phyloP scores from a whole-genome alignment of 2,888 invertebrate species.

The Noctuana brunneofusca region DNA sequence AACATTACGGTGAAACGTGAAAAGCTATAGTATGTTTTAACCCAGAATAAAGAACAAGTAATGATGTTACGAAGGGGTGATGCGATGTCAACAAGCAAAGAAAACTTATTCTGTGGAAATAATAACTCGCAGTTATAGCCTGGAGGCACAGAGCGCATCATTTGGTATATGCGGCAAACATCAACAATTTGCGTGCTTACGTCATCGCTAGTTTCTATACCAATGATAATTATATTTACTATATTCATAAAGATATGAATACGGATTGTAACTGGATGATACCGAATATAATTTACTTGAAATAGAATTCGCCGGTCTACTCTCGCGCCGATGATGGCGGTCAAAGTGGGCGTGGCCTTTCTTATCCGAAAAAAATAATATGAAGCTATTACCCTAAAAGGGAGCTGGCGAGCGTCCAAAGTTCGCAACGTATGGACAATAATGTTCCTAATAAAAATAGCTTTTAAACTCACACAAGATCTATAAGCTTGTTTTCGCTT shows the following conservation, averaged over 20 bases:
- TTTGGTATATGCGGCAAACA: constrained; percentile 5
- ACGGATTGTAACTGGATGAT: neutral
- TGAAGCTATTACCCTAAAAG: constrained; percentile 28
- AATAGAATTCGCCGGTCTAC: neutral
- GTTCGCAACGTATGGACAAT: constrained; percentile 22
- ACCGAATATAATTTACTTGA: neutral
- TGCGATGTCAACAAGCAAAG: constrained; percentile 7
- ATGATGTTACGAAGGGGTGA: neutral
- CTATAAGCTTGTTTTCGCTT: constrained; percentile 26
- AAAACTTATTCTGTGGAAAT: constrained; percentile 4
- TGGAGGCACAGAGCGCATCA: constrained; percentile 4
- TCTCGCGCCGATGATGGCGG: neutral
- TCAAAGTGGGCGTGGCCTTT: neutral
- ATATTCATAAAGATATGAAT: neutral
- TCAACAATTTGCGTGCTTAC: neutral
- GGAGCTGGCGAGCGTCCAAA: constrained; percentile 27
- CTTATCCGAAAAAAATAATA: constrained; percentile 12
- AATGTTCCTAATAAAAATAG: constrained; percentile 23
- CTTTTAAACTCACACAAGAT: constrained; percentile 22
- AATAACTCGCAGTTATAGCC: neutral
- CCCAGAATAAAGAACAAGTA: neutral
- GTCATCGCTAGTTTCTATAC: constrained; percentile 8
- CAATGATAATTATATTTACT: constrained; percentile 11
- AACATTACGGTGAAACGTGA: too few relatives aligned
- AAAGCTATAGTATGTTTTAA: neutral